phyloP scores from a whole-genome alignment of 2,888 invertebrate species.

The Pollenia griseotomentosa region DNA sequence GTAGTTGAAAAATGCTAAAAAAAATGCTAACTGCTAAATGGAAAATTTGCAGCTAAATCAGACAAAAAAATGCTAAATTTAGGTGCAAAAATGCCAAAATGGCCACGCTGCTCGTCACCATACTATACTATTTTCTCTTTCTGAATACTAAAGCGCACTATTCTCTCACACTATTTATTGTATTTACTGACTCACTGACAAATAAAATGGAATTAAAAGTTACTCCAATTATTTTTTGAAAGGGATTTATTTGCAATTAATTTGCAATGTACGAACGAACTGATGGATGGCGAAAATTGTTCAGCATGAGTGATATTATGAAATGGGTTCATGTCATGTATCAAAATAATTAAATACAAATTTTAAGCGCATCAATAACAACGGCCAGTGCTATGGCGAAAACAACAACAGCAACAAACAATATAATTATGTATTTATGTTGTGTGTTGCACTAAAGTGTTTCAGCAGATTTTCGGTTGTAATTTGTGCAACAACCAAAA shows the following conservation, averaged over 20 bases:
- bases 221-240: slow-evolving; percentile 21
- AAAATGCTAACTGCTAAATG: too few relatives aligned
- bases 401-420: slow-evolving; percentile 4
- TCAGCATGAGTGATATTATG: not conserved
- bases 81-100: too few relatives aligned
- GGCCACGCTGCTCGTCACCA: too few relatives aligned
- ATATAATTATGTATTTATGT: slow-evolving; percentile 41
- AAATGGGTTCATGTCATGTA: slow-evolving; percentile 29
- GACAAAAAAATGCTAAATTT: too few relatives aligned
- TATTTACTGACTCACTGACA: not conserved
- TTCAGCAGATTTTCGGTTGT: slow-evolving; percentile 1
- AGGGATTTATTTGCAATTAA: slow-evolving; percentile 45
- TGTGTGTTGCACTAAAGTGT: slow-evolving; percentile 27
- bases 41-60: too few relatives aligned
- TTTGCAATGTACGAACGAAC: slow-evolving; percentile 14
- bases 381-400: not conserved
- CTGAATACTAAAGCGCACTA: too few relatives aligned
- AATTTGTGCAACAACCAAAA: not conserved
- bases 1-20: too few relatives aligned
- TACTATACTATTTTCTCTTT: too few relatives aligned
- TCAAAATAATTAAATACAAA: slow-evolving; percentile 51
- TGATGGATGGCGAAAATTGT: not conserved
- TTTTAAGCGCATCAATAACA: slow-evolving; percentile 29
- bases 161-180: too few relatives aligned
- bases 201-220: not conserved